These are phyloP conservation scores for Nymphalis polychloros DNA, from an alignment of 2,888 invertebrate genomes.

Conservation along the genomic window DNA sequence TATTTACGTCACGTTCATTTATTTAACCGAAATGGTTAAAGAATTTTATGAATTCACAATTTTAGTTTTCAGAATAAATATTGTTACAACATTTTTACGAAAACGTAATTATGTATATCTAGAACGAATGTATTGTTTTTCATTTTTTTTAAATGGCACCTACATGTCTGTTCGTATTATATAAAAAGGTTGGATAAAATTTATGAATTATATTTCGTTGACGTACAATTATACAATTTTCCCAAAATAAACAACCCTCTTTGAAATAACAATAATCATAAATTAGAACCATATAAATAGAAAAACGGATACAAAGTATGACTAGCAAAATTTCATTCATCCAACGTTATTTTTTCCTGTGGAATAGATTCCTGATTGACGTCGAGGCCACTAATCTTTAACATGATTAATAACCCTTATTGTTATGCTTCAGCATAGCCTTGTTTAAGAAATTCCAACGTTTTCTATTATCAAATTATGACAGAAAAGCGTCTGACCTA, in stretches of 20 bases:
- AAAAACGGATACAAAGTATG: conserved; percentile 3
- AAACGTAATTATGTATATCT: too few species aligned
- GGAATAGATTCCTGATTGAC: conserved; percentile 31
- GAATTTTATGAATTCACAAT: neutral
- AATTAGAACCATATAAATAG: neutral
- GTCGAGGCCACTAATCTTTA: conserved; percentile 37
- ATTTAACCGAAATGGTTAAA: neutral
- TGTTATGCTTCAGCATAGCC: conserved; percentile 25
- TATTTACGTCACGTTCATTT: conserved; percentile 3
- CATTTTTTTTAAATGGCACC: too few species aligned
- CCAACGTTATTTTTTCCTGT: conserved; percentile 15
- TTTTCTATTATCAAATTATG: conserved; percentile 2
- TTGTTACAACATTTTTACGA: too few species aligned
- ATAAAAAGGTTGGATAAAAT: too few species aligned
- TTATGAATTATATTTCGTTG: too few species aligned
- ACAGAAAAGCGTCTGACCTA: neutral
- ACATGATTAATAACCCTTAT: conserved; percentile 37
- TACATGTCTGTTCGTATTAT: too few species aligned
- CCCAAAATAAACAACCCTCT: neutral
- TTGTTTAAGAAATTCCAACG: neutral
- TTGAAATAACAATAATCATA: neutral
- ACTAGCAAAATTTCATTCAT: conserved; percentile 14
- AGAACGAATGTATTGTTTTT: too few species aligned
- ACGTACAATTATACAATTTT: too few species aligned
- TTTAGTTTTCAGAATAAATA: neutral